Evolutionary conservation across 2,888 invertebrate genomes (phyloP), one percentile per base, ranked within the genome.

Genomic region (Drosophila mulleri): DNA sequence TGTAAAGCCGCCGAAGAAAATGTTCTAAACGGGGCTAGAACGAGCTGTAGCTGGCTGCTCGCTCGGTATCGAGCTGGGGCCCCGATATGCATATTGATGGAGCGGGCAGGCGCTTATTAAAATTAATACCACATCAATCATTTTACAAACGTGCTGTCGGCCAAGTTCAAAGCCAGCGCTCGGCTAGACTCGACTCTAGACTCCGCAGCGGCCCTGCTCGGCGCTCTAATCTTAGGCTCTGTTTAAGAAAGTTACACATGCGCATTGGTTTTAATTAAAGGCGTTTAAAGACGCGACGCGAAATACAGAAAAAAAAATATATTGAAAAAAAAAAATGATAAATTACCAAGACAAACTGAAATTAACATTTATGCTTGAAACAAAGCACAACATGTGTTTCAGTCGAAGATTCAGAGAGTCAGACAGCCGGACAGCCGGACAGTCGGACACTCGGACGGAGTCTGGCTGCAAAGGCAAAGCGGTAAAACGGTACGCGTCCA

Each of bases 121-220:
- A 91, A 91, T 91, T 90, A 90, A 92, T 92, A 91, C 90, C 85
- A 91, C 91, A 92, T 92, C 91, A 91, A 92, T 91, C 91, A 91
- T 91, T 86, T 89, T 86, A 78, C 87, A 91, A 92, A 89, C 84
- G 88, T 84, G 84, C 82, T 79, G 85, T 90, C 91, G 91, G 91
- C 83, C 90, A 91, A 92, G 91, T 91, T 91, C 91, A 92, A 91
- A 91, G 91, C 66, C 47, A 41, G 16, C 56, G 48, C 35, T 29
- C 41, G 59, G 44, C 67, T 70, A 66, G 62, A 71, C 62, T 45
- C 45, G 8, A 45, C 67, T 70, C 69, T 70, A 70, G 76, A 65
- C 58, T 52, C 70, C 57, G 66, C 70, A 61, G 44, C 45, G 57
- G 58, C 67, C 37, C 11, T n/a, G 35, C 48, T 44, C 54, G 32